Base-by-base conservation (phyloP, 1,140 invertebrate species). In the Antheraea pernyi region DNA sequence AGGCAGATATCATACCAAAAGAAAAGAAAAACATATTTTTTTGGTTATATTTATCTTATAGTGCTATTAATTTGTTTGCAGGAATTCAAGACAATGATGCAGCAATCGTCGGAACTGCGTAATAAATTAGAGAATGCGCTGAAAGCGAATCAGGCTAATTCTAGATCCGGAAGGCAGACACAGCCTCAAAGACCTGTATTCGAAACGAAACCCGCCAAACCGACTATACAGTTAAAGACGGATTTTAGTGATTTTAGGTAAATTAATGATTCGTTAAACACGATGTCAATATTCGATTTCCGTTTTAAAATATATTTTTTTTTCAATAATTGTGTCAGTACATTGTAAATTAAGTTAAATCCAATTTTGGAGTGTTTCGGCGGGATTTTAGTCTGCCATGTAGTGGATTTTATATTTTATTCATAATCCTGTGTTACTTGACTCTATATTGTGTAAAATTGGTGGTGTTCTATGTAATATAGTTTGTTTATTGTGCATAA, bases 171-270 rank as follows among this genome's bases (percentile, higher is more conserved):
- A 63, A 93, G 91, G 48, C 71, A 83, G 37, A 77, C 88, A 70
- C 93, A 92, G 65, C 95, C 95, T 79, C 75, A 78, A 37, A 91
- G 94, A 62, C 94, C 94, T 73, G 77, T 81, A 58, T 85, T 86
- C 71, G 79, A 85, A 11, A 69, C 80, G 7, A 91, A 92, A 68
- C 91, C 91, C 61, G 85, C 93, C 48, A 94, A 95, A 71, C 96
- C 97, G 64, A 96, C 97, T 10, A 99, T 99, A 79, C 98, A 98
- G 90, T 94, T 99, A 60, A 99, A 98, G 94, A 99, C 97, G 18
- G 97, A 99, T 91, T 99, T 99, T 86, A 98, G 97, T 78, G 98
- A 99, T 93, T 99, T 98, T 80, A 95, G 94, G 77, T 95, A 93
- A 93, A 80, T 19, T 53, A 16, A 53, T 53, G 2, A 16, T 53